Conservation (phyloP, 2,113 vertebrate species). For the Lepus timidus region DNA sequence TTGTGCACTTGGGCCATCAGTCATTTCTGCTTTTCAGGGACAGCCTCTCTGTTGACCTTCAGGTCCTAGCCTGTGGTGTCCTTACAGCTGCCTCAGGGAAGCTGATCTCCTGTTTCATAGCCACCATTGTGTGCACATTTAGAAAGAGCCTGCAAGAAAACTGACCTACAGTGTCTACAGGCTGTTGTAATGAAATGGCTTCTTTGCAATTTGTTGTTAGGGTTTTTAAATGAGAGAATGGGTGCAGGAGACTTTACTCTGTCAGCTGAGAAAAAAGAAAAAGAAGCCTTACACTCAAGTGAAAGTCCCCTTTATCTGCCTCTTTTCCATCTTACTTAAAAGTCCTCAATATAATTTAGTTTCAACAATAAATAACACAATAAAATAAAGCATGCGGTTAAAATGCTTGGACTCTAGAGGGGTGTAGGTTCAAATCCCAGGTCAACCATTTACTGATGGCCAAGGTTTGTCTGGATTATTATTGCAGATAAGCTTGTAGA, state of each 20-base stretch:
- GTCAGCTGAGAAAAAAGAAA: not conserved
- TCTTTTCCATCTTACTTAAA: constrained; percentile 52
- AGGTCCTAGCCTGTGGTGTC: not conserved
- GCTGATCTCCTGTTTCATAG: not conserved
- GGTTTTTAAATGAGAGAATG: not conserved
- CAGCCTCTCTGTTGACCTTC: constrained; percentile 67
- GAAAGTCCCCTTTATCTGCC: not conserved
- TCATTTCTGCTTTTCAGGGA: constrained; percentile 72
- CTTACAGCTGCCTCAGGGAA: constrained; percentile 47
- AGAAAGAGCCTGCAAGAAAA: constrained; percentile 1
- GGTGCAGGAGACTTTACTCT: not conserved
- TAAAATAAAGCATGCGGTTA: not conserved
- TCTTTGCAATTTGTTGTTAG: not conserved
- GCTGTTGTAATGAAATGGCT: constrained; percentile 33
- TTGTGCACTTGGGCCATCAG: constrained; percentile 64
- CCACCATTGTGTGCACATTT: constrained; percentile 8
- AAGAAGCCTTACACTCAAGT: not conserved
- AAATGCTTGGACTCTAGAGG: not conserved
- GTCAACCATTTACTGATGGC: not conserved
- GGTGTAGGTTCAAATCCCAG: not conserved
- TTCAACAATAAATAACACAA: not conserved
- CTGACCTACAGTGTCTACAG: not conserved
- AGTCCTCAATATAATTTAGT: not conserved
- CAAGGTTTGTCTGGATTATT: not conserved
- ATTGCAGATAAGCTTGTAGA: not conserved